These are phyloP conservation scores for Amphimedon queenslandica DNA, from an alignment of 37 sponge, comb jelly and placozoan genomes.

Conservation along the genomic window DNA sequence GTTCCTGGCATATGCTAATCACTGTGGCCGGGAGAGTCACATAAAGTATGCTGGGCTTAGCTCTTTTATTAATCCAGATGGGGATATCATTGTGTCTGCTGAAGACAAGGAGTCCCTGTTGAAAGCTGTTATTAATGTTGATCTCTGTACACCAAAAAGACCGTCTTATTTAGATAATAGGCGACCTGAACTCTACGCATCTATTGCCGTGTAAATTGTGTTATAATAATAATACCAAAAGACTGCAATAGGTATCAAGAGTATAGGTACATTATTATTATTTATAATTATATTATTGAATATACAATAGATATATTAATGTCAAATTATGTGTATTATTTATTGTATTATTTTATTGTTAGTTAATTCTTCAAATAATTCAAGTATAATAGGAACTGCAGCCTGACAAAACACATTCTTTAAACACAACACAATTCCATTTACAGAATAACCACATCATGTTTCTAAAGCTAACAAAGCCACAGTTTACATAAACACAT, in stretches of 20 bases:
- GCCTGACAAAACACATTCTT: too few relatives aligned
- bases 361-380: not conserved
- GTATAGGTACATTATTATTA: too few relatives aligned
- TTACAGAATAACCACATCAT: too few relatives aligned
- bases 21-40: slow-evolving; percentile 6
- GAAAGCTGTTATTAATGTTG: slow-evolving; percentile 7
- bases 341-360: not conserved
- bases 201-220: not conserved
- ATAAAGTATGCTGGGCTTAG: slow-evolving; percentile 9
- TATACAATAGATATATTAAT: too few relatives aligned
- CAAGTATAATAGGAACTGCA: not conserved
- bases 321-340: not conserved
- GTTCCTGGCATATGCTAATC: slow-evolving; percentile 47
- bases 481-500: too few relatives aligned
- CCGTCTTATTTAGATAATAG: slow-evolving; percentile 1
- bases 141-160: not conserved
- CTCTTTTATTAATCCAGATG: slow-evolving; percentile 19
- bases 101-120: slow-evolving; percentile 20
- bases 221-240: too few relatives aligned
- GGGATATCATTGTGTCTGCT: slow-evolving; percentile 3
- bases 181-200: slow-evolving; percentile 33
- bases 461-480: too few relatives aligned
- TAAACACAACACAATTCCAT: too few relatives aligned
- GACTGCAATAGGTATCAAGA: too few relatives aligned
- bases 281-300: too few relatives aligned